phyloP scores from a whole-genome alignment of 2,888 invertebrate genomes.

The Agrenia bidenticulata region DNA sequence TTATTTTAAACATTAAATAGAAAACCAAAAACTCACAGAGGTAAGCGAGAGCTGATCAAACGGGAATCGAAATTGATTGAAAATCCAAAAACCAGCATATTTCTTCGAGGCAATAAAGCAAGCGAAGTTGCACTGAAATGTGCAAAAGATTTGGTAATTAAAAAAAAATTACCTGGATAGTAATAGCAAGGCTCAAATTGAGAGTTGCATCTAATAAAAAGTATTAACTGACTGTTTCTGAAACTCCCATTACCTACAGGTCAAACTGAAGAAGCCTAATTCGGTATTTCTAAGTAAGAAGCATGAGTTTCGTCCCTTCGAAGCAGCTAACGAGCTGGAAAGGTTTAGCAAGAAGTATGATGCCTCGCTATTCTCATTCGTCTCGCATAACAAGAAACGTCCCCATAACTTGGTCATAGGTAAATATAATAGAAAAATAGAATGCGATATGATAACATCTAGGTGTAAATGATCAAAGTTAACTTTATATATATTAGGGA shows the following conservation, averaged over 20 bases:
- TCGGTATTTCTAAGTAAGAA: constrained; percentile 73
- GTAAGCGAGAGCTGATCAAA: constrained; percentile 77
- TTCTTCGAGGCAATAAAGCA: constrained; percentile 80
- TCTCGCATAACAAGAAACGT: constrained; percentile 89
- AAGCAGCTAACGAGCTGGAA: constrained; percentile 80
- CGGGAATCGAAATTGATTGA: constrained; percentile 86
- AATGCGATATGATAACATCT: too few species aligned
- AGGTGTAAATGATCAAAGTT: too few species aligned
- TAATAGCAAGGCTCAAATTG: constrained; percentile 11
- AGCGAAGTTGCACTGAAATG: constrained; percentile 69
- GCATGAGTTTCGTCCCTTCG: constrained; percentile 90
- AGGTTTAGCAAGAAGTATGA: constrained; percentile 74
- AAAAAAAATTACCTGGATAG: constrained; percentile 6
- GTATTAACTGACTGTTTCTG: background rate
- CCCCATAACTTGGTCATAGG: constrained; percentile 89
- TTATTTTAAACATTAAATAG: constrained; percentile 60
- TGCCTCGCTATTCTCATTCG: constrained; percentile 84
- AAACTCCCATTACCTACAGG: constrained; percentile 58
- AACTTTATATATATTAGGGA: constrained; percentile 58
- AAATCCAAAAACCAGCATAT: constrained; percentile 78
- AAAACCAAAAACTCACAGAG: constrained; percentile 84
- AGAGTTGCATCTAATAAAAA: background rate
- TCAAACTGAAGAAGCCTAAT: constrained; percentile 82
- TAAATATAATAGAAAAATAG: constrained; percentile 52
- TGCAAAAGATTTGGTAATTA: constrained; percentile 76